A percentile compares a stretch with the other conserved stretches of the same genome.
Conservation (phyloP, 2,113 vertebrate genomes). For the Sphaerodactylus townsendi region DNA sequence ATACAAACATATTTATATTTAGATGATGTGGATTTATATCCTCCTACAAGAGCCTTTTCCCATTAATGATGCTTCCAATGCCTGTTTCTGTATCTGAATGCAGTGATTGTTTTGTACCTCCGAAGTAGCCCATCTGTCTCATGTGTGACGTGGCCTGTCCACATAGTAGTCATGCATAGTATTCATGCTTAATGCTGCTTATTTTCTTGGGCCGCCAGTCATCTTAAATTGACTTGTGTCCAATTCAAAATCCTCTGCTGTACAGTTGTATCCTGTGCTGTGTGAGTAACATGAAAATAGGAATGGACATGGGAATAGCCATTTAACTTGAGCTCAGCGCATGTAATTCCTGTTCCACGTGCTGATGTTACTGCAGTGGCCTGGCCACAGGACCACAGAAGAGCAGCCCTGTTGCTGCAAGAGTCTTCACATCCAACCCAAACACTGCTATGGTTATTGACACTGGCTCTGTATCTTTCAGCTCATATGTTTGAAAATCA, state of each 20-base stretch:
- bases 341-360: not conserved
- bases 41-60: not conserved
- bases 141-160: not conserved
- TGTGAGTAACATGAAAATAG: not conserved
- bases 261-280: not conserved
- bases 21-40: not conserved
- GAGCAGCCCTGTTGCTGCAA: not conserved
- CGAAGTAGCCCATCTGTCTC: not conserved
- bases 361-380: too few relatives aligned
- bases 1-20: not conserved
- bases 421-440: accelerated
- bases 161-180: not conserved
- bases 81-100: not conserved
- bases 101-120: not conserved
- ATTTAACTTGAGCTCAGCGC: not conserved
- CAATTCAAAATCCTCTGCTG: not conserved
- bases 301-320: not conserved
- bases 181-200: not conserved
- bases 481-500: slow-evolving; percentile 91
- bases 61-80: not conserved
- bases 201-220: not conserved
- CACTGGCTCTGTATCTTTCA: slow-evolving; percentile 54
- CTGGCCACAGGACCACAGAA: too few relatives aligned
- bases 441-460: not conserved
- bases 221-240: not conserved